A percentile compares a stretch with the other conserved stretches of the same genome.
Evolutionary conservation across 1,140 invertebrate species (phyloP).

Genomic region (Hydropsyche tenuis): DNA sequence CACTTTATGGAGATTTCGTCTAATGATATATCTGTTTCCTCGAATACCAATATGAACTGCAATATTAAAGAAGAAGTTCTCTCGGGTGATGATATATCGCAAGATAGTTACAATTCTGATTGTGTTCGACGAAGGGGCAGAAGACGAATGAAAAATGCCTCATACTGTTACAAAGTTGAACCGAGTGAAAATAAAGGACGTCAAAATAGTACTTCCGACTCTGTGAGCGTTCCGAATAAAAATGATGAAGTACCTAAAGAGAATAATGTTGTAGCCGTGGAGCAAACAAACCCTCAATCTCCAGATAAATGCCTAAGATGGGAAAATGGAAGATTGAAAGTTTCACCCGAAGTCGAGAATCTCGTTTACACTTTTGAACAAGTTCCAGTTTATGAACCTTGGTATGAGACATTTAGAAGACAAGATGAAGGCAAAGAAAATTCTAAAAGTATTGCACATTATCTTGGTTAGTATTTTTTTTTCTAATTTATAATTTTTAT

Average conservation of each 20-base stretch:
- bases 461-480: slow-evolving; percentile 56
- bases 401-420: slow-evolving; percentile 78
- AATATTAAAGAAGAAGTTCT: slow-evolving; percentile 40
- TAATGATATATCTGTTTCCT: slow-evolving; percentile 40
- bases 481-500: no score
- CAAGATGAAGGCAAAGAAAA: slow-evolving; percentile 74
- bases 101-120: slow-evolving; percentile 47
- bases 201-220: neutral
- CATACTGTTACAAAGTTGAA: neutral
- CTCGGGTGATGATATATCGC: slow-evolving; percentile 53
- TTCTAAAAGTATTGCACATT: slow-evolving; percentile 58
- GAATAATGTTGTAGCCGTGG: neutral
- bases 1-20: slow-evolving; percentile 45
- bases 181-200: neutral
- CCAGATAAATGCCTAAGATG: slow-evolving; percentile 57
- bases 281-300: neutral
- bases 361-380: slow-evolving; percentile 79
- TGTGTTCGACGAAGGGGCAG: slow-evolving; percentile 4
- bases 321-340: slow-evolving; percentile 60
- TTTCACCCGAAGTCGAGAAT: slow-evolving; percentile 67
- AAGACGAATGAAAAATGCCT: slow-evolving; percentile 47
- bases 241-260: slow-evolving; percentile 8
- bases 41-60: neutral
- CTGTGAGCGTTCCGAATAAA: neutral
- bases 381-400: slow-evolving; percentile 73